These are phyloP conservation scores for Drosophila setifemur DNA, from an alignment of 1,140 invertebrate genomes.

Conservation along the genomic window DNA sequence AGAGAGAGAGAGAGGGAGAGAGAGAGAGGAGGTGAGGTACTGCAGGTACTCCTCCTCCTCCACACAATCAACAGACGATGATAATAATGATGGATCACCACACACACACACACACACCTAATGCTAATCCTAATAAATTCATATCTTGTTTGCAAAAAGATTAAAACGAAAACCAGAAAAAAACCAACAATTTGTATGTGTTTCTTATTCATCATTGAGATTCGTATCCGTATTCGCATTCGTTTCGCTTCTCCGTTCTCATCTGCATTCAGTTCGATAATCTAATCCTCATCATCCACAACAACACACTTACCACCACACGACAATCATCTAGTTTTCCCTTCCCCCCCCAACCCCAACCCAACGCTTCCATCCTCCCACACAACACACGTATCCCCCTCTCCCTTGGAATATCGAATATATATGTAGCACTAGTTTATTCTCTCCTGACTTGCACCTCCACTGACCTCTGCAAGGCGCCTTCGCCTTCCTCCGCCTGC, in stretches of 20 bases:
- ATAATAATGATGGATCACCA: slow-evolving; percentile 45
- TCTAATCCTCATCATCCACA: neutral
- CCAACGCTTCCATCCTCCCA: neutral
- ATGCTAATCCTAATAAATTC: slow-evolving; percentile 45
- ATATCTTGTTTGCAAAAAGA: slow-evolving; percentile 73
- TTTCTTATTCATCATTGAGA: slow-evolving; percentile 66
- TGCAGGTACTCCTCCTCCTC: no score
- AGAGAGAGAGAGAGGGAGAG: neutral
- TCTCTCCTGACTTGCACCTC: no score
- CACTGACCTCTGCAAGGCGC: no score
- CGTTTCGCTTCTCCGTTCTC: neutral
- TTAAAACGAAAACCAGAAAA: slow-evolving; percentile 74
- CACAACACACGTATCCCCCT: no score
- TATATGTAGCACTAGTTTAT: no score
- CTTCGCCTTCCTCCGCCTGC: no score
- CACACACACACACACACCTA: no score
- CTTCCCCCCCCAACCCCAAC: no score
- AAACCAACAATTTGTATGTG: slow-evolving; percentile 59
- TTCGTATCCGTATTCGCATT: no score
- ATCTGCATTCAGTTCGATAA: neutral
- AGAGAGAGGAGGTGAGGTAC: no score
- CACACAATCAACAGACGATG: slow-evolving; percentile 2
- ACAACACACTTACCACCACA: neutral
- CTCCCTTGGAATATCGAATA: no score
- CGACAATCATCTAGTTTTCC: neutral